A percentile compares a stretch with the other conserved stretches of the same genome.
Evolutionary conservation across 2,888 invertebrate genomes (phyloP).

Genomic region (Agonopterix heracliana): DNA sequence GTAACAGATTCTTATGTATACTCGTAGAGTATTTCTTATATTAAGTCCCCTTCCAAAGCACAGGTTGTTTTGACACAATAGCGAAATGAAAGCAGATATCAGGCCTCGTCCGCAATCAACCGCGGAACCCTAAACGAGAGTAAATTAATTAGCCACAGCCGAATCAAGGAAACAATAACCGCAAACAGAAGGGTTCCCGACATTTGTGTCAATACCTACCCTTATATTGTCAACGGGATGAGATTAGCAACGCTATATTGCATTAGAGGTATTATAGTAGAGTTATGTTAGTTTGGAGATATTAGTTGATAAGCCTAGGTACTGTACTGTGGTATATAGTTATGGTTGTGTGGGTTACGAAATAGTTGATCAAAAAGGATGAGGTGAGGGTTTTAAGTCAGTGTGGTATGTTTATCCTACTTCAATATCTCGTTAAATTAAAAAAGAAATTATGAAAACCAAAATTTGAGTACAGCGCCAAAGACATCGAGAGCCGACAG

Average conservation of each 20-base stretch:
- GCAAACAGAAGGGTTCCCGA: conserved; percentile 59
- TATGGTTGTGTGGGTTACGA: too few relatives aligned
- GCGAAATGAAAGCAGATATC: conserved; percentile 15
- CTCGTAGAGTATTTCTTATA: too few relatives aligned
- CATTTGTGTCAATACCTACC: conserved; percentile 62
- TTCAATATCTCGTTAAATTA: too few relatives aligned
- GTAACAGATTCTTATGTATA: too few relatives aligned
- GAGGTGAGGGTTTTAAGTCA: too few relatives aligned
- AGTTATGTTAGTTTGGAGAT: not conserved
- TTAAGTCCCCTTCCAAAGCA: not conserved
- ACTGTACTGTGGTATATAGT: too few relatives aligned
- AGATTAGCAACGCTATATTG: not conserved
- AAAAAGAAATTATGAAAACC: too few relatives aligned
- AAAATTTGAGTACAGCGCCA: too few relatives aligned
- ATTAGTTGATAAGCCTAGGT: conserved; percentile 1
- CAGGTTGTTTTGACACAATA: conserved; percentile 20
- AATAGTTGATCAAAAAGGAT: too few relatives aligned
- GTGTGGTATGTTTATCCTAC: too few relatives aligned
- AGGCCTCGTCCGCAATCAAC: not conserved
- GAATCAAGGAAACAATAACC: conserved; percentile 70
- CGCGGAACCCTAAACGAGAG: conserved; percentile 36
- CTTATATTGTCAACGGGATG: conserved; percentile 31
- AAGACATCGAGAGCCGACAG: too few relatives aligned
- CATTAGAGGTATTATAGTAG: not conserved
- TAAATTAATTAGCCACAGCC: conserved; percentile 61